These are phyloP conservation scores for Willowsia nigromaculata DNA, from an alignment of 2,888 invertebrate species.

Conservation along the genomic window DNA sequence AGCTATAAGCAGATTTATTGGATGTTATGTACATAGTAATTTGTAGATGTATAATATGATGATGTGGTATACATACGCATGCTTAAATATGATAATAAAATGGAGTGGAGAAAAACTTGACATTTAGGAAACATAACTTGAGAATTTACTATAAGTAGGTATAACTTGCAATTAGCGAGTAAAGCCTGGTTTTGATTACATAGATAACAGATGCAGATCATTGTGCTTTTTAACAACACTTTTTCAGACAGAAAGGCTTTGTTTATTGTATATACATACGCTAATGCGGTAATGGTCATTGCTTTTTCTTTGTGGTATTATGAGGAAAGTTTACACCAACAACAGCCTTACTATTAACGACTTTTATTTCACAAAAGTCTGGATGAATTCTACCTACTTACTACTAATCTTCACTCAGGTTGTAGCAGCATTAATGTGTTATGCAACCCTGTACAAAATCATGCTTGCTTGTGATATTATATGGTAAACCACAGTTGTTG, in stretches of 20 bases:
- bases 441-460: background rate
- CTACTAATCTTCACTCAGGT: background rate
- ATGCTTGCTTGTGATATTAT: slow-evolving; percentile 30
- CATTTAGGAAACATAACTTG: slow-evolving; percentile 67
- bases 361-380: background rate
- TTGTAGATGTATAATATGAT: slow-evolving; percentile 8
- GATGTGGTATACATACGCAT: background rate
- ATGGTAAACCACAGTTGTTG: slow-evolving; percentile 49
- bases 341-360: background rate
- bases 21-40: slow-evolving; percentile 9
- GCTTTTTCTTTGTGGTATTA: background rate
- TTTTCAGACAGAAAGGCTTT: background rate
- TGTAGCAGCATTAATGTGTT: background rate
- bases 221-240: background rate
- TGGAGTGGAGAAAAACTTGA: slow-evolving; percentile 44
- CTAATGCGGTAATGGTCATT: slow-evolving; percentile 60
- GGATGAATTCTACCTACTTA: background rate
- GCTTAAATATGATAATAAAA: slow-evolving; percentile 31
- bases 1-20: slow-evolving; percentile 22
- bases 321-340: background rate
- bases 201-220: slow-evolving; percentile 61
- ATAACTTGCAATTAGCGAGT: slow-evolving; percentile 70
- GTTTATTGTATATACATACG: slow-evolving; percentile 31
- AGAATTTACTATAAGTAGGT: slow-evolving; percentile 47
- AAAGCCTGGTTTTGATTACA: slow-evolving; percentile 62